Evolutionary conservation across 1,140 invertebrate genomes (phyloP).

Genomic region (Galendromus occidentalis): DNA sequence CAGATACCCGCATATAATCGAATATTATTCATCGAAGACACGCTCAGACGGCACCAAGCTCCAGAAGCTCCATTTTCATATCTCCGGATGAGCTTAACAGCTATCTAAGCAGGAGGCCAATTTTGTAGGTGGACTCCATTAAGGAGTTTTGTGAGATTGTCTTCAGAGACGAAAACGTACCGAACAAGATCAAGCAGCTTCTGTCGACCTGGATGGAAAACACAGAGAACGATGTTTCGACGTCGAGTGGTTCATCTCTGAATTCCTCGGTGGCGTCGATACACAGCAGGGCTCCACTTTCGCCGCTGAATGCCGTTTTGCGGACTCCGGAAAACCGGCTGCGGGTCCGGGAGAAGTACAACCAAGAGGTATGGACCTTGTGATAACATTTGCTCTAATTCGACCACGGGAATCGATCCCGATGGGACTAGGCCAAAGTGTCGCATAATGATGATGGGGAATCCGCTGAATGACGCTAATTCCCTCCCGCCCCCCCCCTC

Average conservation of each 20-base stretch:
- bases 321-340: neutral
- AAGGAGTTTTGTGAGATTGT: slow-evolving; percentile 1
- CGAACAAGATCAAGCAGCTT: neutral
- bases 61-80: no score
- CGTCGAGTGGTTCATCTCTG: neutral
- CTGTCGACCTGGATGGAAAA: neutral
- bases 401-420: no score
- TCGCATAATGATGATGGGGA: no score
- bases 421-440: no score
- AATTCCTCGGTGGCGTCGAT: neutral
- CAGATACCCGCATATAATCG: no score
- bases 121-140: neutral
- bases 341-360: neutral
- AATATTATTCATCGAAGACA: no score
- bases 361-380: neutral
- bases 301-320: neutral
- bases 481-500: no score
- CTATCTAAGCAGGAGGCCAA: no score
- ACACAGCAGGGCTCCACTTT: neutral
- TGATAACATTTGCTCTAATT: no score
- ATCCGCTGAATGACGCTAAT: no score
- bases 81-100: no score
- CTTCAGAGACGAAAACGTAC: neutral
- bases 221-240: neutral
- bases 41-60: no score